Evolutionary conservation across 2,888 invertebrate genomes (phyloP).

Genomic region (Rhodophaea formosa): DNA sequence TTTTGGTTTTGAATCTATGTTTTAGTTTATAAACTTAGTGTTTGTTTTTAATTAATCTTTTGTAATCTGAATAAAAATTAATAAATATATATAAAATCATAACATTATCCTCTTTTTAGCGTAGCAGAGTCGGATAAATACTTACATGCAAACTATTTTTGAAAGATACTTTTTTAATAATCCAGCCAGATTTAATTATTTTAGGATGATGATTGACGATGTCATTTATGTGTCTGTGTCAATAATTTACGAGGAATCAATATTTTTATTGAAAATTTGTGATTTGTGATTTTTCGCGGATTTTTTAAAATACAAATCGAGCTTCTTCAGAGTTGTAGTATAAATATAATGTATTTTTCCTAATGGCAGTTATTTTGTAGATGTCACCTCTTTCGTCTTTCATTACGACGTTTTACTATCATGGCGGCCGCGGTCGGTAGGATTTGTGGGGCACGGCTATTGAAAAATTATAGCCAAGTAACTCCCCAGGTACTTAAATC

Average conservation of each 20-base stretch:
- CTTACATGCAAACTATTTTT: no score
- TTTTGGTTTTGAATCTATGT: no score
- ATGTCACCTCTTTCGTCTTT: constrained; percentile 66
- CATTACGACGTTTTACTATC: constrained; percentile 82
- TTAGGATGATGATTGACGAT: not conserved
- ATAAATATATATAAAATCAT: no score
- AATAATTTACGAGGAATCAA: constrained; percentile 17
- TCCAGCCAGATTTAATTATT: not conserved
- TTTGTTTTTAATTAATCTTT: no score
- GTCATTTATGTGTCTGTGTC: constrained; percentile 20
- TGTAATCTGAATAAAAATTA: no score
- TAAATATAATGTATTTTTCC: constrained; percentile 22
- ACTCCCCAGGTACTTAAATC: constrained; percentile 85
- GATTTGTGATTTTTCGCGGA: constrained; percentile 4
- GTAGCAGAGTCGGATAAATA: no score
- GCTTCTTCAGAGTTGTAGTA: not conserved
- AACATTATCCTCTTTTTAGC: no score
- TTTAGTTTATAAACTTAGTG: no score
- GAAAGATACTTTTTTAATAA: not conserved
- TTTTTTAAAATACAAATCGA: constrained; percentile 2
- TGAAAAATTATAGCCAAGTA: constrained; percentile 87
- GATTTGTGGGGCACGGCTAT: constrained; percentile 91
- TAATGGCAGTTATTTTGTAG: constrained; percentile 48
- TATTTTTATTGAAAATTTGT: constrained; percentile 28
- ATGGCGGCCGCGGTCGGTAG: constrained; percentile 94